A percentile compares a stretch with the other conserved stretches of the same genome.
These are phyloP conservation scores for Pelmatolapia mariae DNA, from an alignment of 2,113 vertebrate species.

Conservation along the genomic window DNA sequence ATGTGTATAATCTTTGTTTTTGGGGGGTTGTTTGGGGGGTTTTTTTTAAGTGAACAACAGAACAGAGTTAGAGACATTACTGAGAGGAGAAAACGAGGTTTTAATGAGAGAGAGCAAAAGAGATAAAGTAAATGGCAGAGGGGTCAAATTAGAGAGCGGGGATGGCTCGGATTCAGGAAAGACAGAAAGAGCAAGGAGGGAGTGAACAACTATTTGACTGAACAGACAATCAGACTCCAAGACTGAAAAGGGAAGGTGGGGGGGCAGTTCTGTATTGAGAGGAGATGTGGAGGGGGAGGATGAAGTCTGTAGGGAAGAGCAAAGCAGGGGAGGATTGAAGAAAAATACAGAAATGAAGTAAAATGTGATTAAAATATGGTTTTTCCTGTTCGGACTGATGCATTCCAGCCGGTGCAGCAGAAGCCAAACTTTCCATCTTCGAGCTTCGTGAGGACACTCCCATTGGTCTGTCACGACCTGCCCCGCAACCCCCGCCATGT, in stretches of 20 bases:
- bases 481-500: conserved; percentile 17
- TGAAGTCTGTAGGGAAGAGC: conserved; percentile 27
- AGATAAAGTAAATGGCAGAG: background rate
- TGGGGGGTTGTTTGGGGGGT: background rate
- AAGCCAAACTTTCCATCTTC: conserved; percentile 38
- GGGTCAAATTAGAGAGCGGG: conserved; percentile 42
- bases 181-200: conserved; percentile 21
- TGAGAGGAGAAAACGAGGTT: background rate
- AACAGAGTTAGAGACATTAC: background rate
- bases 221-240: conserved; percentile 55
- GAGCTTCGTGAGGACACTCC: conserved; percentile 38
- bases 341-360: conserved; percentile 31
- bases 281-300: background rate
- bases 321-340: conserved; percentile 21
- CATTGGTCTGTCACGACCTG: conserved; percentile 55
- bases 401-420: conserved; percentile 49
- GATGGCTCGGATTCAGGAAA: conserved; percentile 10
- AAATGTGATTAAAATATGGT: conserved; percentile 36
- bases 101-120: conserved; percentile 33
- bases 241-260: background rate
- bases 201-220: conserved; percentile 46
- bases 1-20: background rate
- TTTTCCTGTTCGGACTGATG: conserved; percentile 41
- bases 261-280: background rate
- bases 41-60: background rate